These are phyloP conservation scores for Uloborus diversus DNA, from an alignment of 1,140 invertebrate species.

Conservation along the genomic window DNA sequence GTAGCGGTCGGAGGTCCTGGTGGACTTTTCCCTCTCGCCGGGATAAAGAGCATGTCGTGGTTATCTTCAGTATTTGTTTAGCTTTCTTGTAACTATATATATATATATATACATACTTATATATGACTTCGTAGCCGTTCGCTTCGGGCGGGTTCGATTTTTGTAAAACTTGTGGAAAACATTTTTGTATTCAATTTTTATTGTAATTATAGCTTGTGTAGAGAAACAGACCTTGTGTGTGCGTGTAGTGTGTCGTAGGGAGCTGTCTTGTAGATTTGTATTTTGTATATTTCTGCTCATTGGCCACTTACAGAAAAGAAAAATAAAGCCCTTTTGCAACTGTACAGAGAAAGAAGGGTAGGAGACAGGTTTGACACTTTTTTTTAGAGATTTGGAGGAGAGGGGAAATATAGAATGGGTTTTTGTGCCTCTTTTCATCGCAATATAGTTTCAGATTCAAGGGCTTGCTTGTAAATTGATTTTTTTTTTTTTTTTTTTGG, in stretches of 20 bases:
- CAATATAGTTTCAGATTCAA: no score
- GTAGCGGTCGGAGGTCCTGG: constrained; percentile 12
- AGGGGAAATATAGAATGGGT: no score
- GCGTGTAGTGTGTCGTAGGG: constrained; percentile 54
- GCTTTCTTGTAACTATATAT: constrained; percentile 55
- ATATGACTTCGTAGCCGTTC: constrained; percentile 19
- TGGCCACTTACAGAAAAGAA: no score
- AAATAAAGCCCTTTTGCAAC: constrained; percentile 46
- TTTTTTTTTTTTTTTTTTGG: no score
- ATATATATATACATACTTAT: constrained; percentile 37
- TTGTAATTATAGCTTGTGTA: constrained; percentile 54
- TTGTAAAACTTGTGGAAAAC: constrained; percentile 56
- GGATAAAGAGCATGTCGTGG: constrained; percentile 42
- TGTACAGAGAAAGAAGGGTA: constrained; percentile 50
- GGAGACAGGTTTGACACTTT: neutral
- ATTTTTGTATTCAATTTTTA: constrained; percentile 57
- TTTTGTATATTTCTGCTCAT: constrained; percentile 57
- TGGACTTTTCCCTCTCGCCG: constrained; percentile 16
- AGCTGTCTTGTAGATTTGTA: constrained; percentile 54
- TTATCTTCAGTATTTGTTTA: constrained; percentile 56
- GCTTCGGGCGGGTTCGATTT: constrained; percentile 25
- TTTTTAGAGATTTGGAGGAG: neutral
- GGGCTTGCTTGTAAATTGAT: neutral
- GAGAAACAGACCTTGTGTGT: constrained; percentile 52
- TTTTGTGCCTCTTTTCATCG: no score